Base-by-base conservation (phyloP, 2,888 invertebrate genomes). In the Conchocele bisecta region DNA sequence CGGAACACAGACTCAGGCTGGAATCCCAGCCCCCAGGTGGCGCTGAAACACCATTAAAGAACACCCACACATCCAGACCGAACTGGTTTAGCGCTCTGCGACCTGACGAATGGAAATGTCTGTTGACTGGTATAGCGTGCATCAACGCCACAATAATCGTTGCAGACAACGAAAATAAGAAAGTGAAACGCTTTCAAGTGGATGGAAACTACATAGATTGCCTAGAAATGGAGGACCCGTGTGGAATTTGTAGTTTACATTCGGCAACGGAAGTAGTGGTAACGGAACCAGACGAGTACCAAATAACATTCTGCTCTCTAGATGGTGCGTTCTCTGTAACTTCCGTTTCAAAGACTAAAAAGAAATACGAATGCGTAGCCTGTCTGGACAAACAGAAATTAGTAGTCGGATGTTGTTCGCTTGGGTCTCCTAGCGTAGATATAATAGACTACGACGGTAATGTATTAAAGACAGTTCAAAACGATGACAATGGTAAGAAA, bases 111-210 rank as follows among this genome's bases (percentile, higher is more conserved):
- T 33, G 58, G 9, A 39, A 59, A 13, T 81, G 81, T 51, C 60
- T 82, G 13, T 42, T 82, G 9, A 81, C 82, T 1, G 80, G 80
- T 9, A 50, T 82, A 17, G 48, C 71, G 1, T 65, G 60, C 28
- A 48, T 72, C 15, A 54, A 64, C 0, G 64, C 61, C 1, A 37
- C 54, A n/a, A 44, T 81, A 17, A 20, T 81, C 24, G 77, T 78
- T 2, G 76, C 73, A 15, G 82, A 82, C 48, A 80, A 80, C 46
- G 82, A 81, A 58, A 82, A 81, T 42, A 77, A 78, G 53, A 68
- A 46, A 7, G 17, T 81, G 2, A 82, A 82, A 66, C 42, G 82
- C 17, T 82, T 81, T 50, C 63, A 31, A 15, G n/a, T 59, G 3
- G 41, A 66, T 37, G 75, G 75, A 7, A 58, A 59, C 15, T 69